These are phyloP conservation scores for Takifugu flavidus DNA, from an alignment of 2,113 vertebrate species.

Conservation along the genomic window DNA sequence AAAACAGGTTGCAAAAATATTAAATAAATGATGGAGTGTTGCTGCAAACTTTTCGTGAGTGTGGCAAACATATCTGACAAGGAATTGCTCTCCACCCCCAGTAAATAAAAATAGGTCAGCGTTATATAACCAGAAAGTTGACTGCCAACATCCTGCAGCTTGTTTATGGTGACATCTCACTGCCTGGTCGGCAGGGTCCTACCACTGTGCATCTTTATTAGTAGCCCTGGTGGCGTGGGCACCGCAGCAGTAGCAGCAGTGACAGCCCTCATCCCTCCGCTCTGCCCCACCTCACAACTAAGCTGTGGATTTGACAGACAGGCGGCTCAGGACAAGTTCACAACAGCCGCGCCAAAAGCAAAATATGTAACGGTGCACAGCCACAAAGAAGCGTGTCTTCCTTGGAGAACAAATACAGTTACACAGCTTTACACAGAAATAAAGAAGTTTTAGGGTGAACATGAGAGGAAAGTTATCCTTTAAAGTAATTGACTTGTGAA, in stretches of 20 bases:
- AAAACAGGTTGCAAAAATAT: not conserved
- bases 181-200: conserved; percentile 63
- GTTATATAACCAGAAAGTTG: conserved; percentile 69
- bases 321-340: conserved; percentile 40
- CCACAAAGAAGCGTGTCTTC: conserved; percentile 23
- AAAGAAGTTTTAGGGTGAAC: no score
- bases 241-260: conserved; percentile 41
- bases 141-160: conserved; percentile 74
- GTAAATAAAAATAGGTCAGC: conserved; percentile 60
- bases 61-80: conserved; percentile 9
- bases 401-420: conserved; percentile 33
- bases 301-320: conserved; percentile 54
- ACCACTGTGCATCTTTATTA: conserved; percentile 72
- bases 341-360: conserved; percentile 38
- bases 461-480: no score
- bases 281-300: conserved; percentile 59
- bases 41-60: conserved; percentile 10
- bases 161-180: conserved; percentile 73
- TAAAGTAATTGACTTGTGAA: not conserved
- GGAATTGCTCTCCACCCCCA: conserved; percentile 30
- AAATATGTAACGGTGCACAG: conserved; percentile 23
- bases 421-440: not conserved
- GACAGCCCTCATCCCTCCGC: conserved; percentile 55
- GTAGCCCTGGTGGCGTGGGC: conserved; percentile 53
- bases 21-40: not conserved